Conservation (phyloP, 2,113 vertebrate genomes). For the Micromys minutus region DNA sequence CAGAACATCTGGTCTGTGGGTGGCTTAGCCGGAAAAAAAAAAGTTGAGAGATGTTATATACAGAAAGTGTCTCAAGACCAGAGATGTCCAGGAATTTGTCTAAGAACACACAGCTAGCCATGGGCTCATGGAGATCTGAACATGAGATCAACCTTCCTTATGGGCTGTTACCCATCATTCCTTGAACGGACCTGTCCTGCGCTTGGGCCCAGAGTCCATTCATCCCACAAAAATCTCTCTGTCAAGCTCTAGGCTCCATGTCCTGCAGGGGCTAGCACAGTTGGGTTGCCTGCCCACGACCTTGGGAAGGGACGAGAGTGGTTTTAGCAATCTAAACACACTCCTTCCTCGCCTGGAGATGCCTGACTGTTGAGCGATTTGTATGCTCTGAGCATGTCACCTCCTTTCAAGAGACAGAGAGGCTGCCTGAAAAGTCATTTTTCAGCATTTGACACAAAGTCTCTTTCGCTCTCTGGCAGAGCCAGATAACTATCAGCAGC, state of each 20-base stretch:
- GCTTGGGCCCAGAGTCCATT: not conserved
- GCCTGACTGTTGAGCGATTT: constrained; percentile 76
- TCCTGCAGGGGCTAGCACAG: not conserved
- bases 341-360: constrained; percentile 11
- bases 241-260: not conserved
- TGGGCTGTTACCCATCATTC: not conserved
- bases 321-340: constrained; percentile 82
- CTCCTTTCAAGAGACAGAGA: constrained; percentile 81
- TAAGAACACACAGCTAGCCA: not conserved
- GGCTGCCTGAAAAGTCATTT: constrained; percentile 84
- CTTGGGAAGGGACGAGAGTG: constrained; percentile 79
- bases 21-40: not conserved
- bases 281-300: constrained; percentile 69
- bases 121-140: not conserved
- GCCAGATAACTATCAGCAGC: constrained; percentile 84
- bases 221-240: not conserved
- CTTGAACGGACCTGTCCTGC: not conserved
- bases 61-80: not conserved
- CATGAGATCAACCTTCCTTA: not conserved
- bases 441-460: constrained; percentile 85
- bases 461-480: constrained; percentile 80
- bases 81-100: not conserved
- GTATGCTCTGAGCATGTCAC: constrained; percentile 79
- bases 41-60: fast-evolving
- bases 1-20: not conserved